Base-by-base conservation (phyloP, 2,888 invertebrate genomes). In the Hedya salicella region DNA sequence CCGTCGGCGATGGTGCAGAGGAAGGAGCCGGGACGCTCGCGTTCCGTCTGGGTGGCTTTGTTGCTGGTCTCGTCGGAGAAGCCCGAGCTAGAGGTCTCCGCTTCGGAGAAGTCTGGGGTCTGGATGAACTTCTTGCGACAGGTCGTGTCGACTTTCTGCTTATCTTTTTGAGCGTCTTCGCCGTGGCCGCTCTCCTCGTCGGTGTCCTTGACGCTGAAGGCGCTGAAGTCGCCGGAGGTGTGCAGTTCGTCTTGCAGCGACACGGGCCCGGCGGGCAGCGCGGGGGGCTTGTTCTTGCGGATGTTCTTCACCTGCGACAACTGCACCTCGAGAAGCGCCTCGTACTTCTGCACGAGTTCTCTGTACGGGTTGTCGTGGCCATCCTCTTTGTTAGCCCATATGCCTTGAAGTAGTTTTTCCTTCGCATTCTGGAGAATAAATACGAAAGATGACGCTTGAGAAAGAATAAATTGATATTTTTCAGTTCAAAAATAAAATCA, bases 61-160 rank as follows among this genome's bases (percentile, higher is more conserved):
- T 96, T 96, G 83, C 95, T 95, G 1, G 96, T 96, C 83, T 97
- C 97, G 78, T 97, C 97, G 0, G 95, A 95, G 81, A 96, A 97
- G 9, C 96, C 96, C 0, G 97, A 97, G 14, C 96, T 96, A 19
- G 96, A 96, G 0, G 97, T 97, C 83, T 97, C 97, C 0, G 96
- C 95, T 83, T 97, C 97, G 0, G 96, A 97, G 78, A 96, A 96
- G 82, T 96, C 97, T 0, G 96, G 96, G 0, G 96, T 96, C 71
- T 95, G 94, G 13, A 96, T 95, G 76, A 94, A 93, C 70, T 92
- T 93, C 84, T 94, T 94, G 60, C 93, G 85, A 13, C 25, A 25
- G 25, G 25, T 25, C 25, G 84, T 90, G 78, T 93, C 93, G 66
- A 90, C 89, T 66, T 80, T 82, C 64, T 93, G 93, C 73, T 92